phyloP scores from a whole-genome alignment of 2,113 vertebrate genomes.

The Aplodontia rufa region DNA sequence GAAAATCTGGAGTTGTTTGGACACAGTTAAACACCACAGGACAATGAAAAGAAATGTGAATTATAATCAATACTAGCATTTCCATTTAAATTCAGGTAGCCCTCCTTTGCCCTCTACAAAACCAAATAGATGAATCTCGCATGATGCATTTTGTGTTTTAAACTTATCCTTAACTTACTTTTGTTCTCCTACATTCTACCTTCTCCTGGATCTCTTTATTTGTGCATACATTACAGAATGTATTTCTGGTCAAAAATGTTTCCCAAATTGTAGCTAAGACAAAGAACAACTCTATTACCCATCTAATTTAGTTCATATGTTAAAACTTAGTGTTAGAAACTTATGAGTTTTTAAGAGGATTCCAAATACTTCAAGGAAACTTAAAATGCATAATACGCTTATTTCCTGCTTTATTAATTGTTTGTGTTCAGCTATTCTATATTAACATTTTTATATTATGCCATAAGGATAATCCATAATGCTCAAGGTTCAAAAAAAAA shows the following conservation, averaged over 20 bases:
- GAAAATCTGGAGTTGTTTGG: not conserved
- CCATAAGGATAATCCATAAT: not conserved
- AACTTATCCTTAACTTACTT: not conserved
- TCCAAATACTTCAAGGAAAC: slow-evolving; percentile 39
- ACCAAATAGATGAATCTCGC: not conserved
- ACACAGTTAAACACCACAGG: not conserved
- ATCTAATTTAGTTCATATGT: not conserved
- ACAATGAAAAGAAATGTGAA: not conserved
- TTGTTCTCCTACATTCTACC: slow-evolving; percentile 2
- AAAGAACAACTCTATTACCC: not conserved
- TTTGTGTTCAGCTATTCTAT: not conserved
- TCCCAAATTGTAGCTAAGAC: not conserved
- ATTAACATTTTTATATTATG: not conserved
- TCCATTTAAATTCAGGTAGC: not conserved
- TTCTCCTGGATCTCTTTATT: not conserved
- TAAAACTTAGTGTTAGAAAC: not conserved
- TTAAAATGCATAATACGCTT: not conserved
- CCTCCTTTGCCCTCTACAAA: not conserved
- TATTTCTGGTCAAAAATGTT: slow-evolving; percentile 3
- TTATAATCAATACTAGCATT: not conserved
- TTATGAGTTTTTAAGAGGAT: not conserved
- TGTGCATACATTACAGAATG: not conserved
- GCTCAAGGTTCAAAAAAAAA: not conserved
- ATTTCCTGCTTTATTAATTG: not conserved
- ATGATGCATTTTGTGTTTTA: not conserved